Percentiles rank a stretch among this genome's conserved stretches.
These are phyloP conservation scores for Oscheius sp. DNA, from an alignment of 2,888 invertebrate genomes.

Conservation along the genomic window DNA sequence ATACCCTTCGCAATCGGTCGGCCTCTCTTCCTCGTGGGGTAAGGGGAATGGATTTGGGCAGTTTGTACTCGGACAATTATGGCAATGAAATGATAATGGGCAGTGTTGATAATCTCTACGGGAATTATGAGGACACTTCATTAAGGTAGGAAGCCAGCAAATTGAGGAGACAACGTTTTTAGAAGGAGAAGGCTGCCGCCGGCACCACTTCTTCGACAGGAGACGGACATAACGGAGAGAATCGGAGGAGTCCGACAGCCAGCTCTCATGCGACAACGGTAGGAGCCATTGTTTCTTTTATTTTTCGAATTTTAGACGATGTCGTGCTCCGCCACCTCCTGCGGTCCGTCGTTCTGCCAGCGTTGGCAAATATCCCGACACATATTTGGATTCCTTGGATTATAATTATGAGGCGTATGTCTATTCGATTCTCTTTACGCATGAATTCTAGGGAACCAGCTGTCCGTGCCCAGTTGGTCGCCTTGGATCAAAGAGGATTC, in stretches of 20 bases:
- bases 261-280: slow-evolving; percentile 40
- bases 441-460: slow-evolving; percentile 37
- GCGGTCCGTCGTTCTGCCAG: slow-evolving; percentile 40
- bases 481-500: slow-evolving; percentile 61
- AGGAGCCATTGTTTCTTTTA: not conserved
- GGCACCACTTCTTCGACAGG: slow-evolving; percentile 50
- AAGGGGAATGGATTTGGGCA: slow-evolving; percentile 29
- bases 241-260: slow-evolving; percentile 31
- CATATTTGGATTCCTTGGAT: slow-evolving; percentile 22
- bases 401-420: slow-evolving; percentile 27
- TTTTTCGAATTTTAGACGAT: slow-evolving; percentile 34
- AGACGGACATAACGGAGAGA: slow-evolving; percentile 30
- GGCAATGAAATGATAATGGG: slow-evolving; percentile 46
- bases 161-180: too few species aligned
- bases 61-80: slow-evolving; percentile 6
- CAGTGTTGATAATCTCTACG: slow-evolving; percentile 53
- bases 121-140: slow-evolving; percentile 40
- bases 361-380: slow-evolving; percentile 40
- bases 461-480: slow-evolving; percentile 59
- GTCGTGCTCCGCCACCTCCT: slow-evolving; percentile 31
- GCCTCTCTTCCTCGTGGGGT: slow-evolving; percentile 56
- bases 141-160: too few species aligned
- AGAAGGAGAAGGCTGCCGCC: slow-evolving; percentile 49
- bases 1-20: slow-evolving; percentile 57
- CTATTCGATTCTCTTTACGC: not conserved